Evolutionary conservation across 2,113 vertebrate genomes (phyloP), one percentile per base, ranked within the genome.

Genomic region (Ptilonorhynchus violaceus): DNA sequence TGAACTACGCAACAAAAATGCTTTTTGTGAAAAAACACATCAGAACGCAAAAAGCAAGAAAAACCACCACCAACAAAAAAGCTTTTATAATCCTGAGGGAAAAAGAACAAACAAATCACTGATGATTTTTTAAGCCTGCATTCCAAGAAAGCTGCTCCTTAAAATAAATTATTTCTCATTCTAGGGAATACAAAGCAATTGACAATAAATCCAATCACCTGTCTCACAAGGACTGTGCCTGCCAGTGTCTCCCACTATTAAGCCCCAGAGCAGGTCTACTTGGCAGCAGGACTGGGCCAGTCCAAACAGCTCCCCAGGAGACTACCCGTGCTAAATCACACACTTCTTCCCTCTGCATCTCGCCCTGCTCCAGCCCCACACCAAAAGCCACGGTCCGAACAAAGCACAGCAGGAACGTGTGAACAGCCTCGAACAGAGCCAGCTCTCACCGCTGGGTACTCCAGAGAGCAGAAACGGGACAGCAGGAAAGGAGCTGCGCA

Each of bases 101-200:
- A 67, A 86, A n/a, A 88, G 79, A 92, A 67, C 33, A 93, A 90
- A 77, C 1, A 3, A n/a, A 84, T 27, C 31, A 39, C 68, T 46
- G 52, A 87, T 68, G 18, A 81, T 28, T 91, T 84, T 76, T 67
- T 72, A 95, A 94, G 49, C 11, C 25, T 35, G 53, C 42, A 84
- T 81, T 92, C 68, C 47, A 96, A 91, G 88, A 70, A 84, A 53
- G 69, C 9, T 0, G 1, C 22, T 92, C 75, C 79, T 95, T 85
- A 73, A 90, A 94, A 86, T 67, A 94, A 89, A 69, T 91, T 25
- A 70, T 78, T 81, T 70, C 72, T 82, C 53, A 73, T 85, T 91
- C 88, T 53, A 59, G 73, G n/a, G 92, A 85, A 91, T 78, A 91
- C 69, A 84, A 86, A 93, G 75, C 22, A 52, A 82, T 7, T 66